Evolutionary conservation across 2,113 vertebrate species (phyloP).

Genomic region (Murina feae): DNA sequence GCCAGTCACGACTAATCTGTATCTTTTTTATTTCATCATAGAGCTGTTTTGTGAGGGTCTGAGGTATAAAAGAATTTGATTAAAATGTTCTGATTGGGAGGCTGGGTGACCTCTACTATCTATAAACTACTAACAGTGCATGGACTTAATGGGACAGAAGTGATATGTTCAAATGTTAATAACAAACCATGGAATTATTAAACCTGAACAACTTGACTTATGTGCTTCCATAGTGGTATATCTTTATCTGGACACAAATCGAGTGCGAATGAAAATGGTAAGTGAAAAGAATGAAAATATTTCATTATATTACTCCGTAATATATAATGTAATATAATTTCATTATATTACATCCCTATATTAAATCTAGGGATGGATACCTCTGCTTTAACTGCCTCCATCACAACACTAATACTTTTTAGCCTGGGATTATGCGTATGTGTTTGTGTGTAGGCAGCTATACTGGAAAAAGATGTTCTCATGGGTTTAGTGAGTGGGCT

Average conservation of each 20-base stretch:
- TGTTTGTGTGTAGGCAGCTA: background rate
- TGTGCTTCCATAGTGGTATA: background rate
- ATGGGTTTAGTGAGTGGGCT: background rate
- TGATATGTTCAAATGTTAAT: background rate
- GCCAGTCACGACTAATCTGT: background rate
- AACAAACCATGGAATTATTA: slow-evolving; percentile 37
- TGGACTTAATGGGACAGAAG: slow-evolving; percentile 9
- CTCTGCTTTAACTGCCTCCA: background rate
- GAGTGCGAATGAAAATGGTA: background rate
- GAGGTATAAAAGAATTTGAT: background rate
- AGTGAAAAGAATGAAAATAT: background rate
- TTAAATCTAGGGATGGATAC: background rate
- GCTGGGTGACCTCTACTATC: background rate
- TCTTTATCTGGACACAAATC: background rate
- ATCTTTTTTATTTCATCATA: background rate
- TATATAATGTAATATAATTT: too few species aligned
- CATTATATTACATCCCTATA: too few species aligned
- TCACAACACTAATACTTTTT: background rate
- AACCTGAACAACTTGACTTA: slow-evolving; percentile 24
- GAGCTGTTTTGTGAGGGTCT: slow-evolving; percentile 23
- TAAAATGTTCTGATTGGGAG: background rate
- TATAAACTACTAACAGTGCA: background rate
- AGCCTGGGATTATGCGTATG: background rate
- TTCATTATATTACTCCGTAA: too few species aligned
- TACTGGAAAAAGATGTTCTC: background rate